phyloP scores from a whole-genome alignment of 2,797 vertebrate species.

The Myiotriccus ornatus region DNA sequence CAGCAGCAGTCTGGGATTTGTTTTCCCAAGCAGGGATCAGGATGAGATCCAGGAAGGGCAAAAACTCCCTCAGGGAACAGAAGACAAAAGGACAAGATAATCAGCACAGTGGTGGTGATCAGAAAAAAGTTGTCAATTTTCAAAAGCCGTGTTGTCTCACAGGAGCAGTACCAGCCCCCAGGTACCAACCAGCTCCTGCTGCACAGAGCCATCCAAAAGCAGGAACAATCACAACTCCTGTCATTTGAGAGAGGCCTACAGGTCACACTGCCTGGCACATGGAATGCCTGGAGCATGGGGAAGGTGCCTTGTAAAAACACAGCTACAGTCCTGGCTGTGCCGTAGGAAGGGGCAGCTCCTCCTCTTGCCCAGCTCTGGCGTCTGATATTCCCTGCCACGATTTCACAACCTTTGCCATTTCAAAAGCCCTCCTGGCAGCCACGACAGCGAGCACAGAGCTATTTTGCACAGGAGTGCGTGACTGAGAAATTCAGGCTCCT shows the following conservation, averaged over 20 bases:
- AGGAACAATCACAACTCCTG: not conserved
- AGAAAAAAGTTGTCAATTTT: not conserved
- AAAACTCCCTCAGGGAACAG: not conserved
- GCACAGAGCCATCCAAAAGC: not conserved
- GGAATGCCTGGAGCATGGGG: not conserved
- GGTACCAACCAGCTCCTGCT: not conserved
- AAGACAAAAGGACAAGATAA: not conserved
- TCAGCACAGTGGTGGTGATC: not conserved
- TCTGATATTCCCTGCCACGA: not conserved
- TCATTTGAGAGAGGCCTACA: not conserved
- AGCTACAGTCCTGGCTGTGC: not conserved
- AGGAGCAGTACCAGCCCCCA: not conserved
- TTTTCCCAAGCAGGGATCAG: not conserved
- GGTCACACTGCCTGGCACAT: not conserved
- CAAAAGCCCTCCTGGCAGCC: not conserved
- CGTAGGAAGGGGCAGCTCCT: not conserved
- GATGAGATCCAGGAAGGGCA: not conserved
- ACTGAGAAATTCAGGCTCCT: not conserved
- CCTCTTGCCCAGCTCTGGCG: not conserved
- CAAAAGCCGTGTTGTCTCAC: not conserved
- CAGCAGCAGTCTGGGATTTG: not conserved
- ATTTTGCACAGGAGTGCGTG: not conserved
- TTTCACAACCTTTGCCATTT: not conserved
- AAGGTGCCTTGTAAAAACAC: not conserved
- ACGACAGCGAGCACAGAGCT: rapidly evolving